Conservation (phyloP, 1,140 invertebrate species). For the Drosophila fuyamai region DNA sequence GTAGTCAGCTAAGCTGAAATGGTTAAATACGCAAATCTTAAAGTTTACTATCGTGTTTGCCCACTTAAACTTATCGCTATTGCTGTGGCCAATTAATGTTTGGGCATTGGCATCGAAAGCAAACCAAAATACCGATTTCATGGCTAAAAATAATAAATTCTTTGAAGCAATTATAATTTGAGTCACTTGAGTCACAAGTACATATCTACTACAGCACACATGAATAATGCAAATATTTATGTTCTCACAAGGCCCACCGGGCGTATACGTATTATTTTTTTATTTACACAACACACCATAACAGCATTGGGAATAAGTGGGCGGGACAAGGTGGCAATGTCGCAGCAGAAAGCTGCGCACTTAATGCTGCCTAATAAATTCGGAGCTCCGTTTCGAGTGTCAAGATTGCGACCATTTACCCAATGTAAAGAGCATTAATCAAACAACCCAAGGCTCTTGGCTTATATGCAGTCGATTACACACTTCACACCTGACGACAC, state of each 20-base stretch:
- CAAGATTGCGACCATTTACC: constrained; percentile 71
- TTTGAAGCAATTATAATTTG: constrained; percentile 31
- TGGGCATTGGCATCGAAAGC: constrained; percentile 12
- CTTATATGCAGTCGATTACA: constrained; percentile 36
- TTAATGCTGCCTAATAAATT: constrained; percentile 72
- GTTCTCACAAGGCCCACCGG: constrained; percentile 23
- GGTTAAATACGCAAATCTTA: constrained; percentile 24
- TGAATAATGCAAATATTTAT: constrained; percentile 71
- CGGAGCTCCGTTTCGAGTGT: constrained; percentile 57
- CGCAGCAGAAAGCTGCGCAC: constrained; percentile 25
- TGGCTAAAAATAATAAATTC: constrained; percentile 43
- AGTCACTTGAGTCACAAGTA: constrained; percentile 7
- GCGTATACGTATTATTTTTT: constrained; percentile 57
- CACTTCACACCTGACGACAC: constrained; percentile 1
- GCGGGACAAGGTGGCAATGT: constrained; percentile 16
- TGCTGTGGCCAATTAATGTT: constrained; percentile 14
- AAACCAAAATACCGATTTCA: constrained; percentile 29
- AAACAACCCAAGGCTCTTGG: constrained; percentile 31
- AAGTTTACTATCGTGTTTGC: constrained; percentile 6
- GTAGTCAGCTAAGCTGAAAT: constrained; percentile 8
- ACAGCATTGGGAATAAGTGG: not conserved
- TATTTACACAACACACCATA: constrained; percentile 6
- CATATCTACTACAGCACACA: constrained; percentile 8
- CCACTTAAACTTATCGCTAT: constrained; percentile 34
- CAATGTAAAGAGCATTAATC: constrained; percentile 55